These are phyloP conservation scores for Pygoscelis antarcticus DNA, from an alignment of 2,113 vertebrate species.

Conservation along the genomic window DNA sequence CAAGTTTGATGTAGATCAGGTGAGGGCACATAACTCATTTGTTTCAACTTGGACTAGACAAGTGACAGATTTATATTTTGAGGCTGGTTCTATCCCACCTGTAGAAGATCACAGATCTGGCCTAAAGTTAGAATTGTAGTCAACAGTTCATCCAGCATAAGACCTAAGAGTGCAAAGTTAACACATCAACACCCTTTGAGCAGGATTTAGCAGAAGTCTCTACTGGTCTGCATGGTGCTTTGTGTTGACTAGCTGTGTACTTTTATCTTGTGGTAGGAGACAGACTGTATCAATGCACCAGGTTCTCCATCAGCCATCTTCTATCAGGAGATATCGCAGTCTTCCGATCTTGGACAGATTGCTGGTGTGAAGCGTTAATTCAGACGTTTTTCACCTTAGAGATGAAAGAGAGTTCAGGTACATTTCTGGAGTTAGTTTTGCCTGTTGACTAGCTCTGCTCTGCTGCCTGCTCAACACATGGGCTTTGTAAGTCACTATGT, in stretches of 20 bases:
- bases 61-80: neutral
- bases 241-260: neutral
- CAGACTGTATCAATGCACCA: neutral
- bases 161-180: neutral
- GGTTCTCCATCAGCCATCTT: neutral
- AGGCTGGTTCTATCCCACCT: neutral
- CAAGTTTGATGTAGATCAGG: rapidly evolving
- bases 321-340: neutral
- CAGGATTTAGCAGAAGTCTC: neutral
- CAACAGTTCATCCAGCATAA: neutral
- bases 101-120: neutral
- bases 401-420: neutral
- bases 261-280: neutral
- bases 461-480: neutral
- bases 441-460: neutral
- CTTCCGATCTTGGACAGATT: neutral
- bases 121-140: neutral
- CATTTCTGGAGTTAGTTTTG: neutral
- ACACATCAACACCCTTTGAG: neutral
- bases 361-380: neutral
- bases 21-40: neutral
- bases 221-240: neutral
- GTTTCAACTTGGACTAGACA: neutral
- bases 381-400: neutral
- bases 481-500: rapidly evolving